These are phyloP conservation scores for Pluvialis apricaria DNA, from an alignment of 2,113 vertebrate species.

Conservation along the genomic window DNA sequence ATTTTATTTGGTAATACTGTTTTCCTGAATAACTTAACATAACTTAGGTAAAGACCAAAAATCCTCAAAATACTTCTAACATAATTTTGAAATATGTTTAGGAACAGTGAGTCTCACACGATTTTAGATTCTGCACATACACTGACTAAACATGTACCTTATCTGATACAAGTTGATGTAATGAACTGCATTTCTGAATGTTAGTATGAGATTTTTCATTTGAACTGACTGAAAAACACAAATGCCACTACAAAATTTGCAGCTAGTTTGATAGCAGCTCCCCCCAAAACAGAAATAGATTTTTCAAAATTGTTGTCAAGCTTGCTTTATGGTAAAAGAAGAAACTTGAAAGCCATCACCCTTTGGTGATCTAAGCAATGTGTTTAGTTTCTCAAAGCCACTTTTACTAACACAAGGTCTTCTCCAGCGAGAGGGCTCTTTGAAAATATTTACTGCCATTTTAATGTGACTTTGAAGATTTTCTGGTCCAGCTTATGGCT, in stretches of 20 bases:
- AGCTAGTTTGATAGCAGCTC: not conserved
- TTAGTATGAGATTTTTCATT: not conserved
- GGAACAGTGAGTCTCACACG: not conserved
- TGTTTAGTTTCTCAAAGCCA: not conserved
- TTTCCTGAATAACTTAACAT: not conserved
- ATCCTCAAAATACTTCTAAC: not conserved
- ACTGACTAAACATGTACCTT: not conserved
- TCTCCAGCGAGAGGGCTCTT: not conserved
- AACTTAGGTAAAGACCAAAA: not conserved
- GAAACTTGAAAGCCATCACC: accelerated
- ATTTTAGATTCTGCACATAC: not conserved
- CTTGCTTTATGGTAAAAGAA: not conserved
- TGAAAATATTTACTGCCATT: not conserved
- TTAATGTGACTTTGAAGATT: not conserved
- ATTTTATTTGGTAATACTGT: not conserved
- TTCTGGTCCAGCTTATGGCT: not conserved
- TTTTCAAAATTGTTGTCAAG: not conserved
- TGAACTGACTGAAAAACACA: not conserved
- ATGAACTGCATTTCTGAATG: not conserved
- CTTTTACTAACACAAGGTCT: not conserved
- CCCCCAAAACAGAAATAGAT: not conserved
- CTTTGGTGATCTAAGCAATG: not conserved
- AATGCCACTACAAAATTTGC: not conserved
- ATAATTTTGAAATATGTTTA: not conserved
- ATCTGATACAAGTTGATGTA: not conserved